A percentile compares a stretch with the other conserved stretches of the same genome.
phyloP scores from a whole-genome alignment of 1,140 invertebrate species.

The Ericerus pela region DNA sequence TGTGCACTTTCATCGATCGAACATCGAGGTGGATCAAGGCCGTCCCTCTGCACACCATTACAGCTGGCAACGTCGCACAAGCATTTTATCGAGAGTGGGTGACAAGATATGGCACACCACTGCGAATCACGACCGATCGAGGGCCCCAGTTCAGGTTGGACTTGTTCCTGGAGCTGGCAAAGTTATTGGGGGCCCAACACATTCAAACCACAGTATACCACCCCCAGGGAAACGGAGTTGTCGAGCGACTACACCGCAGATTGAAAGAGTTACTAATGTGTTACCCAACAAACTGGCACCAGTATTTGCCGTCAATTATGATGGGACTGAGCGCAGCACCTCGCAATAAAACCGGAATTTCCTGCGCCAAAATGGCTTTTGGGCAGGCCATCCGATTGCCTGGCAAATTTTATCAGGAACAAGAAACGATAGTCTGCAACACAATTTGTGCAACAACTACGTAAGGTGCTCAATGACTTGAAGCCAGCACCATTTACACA shows the following conservation, averaged over 20 bases:
- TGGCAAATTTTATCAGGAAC: too few species aligned
- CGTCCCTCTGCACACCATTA: constrained; percentile 20
- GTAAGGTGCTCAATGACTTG: too few species aligned
- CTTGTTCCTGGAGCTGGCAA: neutral
- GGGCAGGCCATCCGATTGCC: too few species aligned
- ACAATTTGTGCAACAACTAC: too few species aligned
- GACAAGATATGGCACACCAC: constrained; percentile 25
- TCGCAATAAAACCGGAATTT: too few species aligned
- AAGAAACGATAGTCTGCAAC: too few species aligned
- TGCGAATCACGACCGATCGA: constrained; percentile 25
- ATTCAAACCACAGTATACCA: constrained; percentile 29
- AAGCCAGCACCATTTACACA: too few species aligned
- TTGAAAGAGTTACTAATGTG: constrained; percentile 30
- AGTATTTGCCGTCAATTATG: too few species aligned
- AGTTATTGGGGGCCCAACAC: neutral
- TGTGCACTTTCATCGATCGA: constrained; percentile 26
- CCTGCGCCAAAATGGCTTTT: too few species aligned
- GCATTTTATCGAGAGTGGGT: constrained; percentile 20
- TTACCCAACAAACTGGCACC: too few species aligned
- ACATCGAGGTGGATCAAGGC: constrained; percentile 29
- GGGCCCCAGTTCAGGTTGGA: constrained; percentile 27
- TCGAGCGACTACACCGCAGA: constrained; percentile 25
- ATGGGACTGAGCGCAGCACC: too few species aligned
- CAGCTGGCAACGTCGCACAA: constrained; percentile 27
- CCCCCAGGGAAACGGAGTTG: constrained; percentile 26